Evolutionary conservation across 1,140 invertebrate genomes (phyloP).

Genomic region (Hestina assimilis): DNA sequence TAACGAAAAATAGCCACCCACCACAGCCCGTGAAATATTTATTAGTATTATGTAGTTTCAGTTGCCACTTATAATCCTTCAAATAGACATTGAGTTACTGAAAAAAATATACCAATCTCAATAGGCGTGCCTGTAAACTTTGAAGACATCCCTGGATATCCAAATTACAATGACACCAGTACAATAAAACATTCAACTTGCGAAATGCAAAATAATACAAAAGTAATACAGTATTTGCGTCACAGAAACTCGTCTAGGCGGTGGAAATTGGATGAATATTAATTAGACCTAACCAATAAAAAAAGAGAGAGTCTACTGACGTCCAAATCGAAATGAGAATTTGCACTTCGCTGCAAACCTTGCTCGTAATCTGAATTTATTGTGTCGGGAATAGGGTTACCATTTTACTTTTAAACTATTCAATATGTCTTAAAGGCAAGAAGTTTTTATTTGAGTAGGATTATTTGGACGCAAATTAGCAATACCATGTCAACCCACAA

Average conservation of each 20-base stretch:
- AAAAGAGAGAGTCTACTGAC: slow-evolving; percentile 29
- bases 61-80: no score
- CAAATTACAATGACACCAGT: no score
- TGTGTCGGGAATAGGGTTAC: slow-evolving; percentile 23
- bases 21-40: no score
- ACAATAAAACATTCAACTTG: neutral
- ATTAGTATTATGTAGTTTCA: no score
- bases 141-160: no score
- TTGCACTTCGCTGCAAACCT: slow-evolving; percentile 47
- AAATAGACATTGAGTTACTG: no score
- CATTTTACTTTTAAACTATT: neutral
- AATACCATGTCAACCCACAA: no score
- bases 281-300: slow-evolving; percentile 32
- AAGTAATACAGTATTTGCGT: neutral
- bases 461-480: no score
- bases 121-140: no score
- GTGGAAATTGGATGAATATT: slow-evolving; percentile 18
- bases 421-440: neutral
- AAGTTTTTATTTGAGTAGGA: no score
- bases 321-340: slow-evolving; percentile 48
- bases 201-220: neutral
- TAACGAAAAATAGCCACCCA: no score
- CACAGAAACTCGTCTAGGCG: neutral
- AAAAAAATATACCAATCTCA: no score
- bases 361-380: slow-evolving; percentile 54